These are phyloP conservation scores for Callimorpha dominula DNA, from an alignment of 2,888 invertebrate genomes.

Conservation along the genomic window DNA sequence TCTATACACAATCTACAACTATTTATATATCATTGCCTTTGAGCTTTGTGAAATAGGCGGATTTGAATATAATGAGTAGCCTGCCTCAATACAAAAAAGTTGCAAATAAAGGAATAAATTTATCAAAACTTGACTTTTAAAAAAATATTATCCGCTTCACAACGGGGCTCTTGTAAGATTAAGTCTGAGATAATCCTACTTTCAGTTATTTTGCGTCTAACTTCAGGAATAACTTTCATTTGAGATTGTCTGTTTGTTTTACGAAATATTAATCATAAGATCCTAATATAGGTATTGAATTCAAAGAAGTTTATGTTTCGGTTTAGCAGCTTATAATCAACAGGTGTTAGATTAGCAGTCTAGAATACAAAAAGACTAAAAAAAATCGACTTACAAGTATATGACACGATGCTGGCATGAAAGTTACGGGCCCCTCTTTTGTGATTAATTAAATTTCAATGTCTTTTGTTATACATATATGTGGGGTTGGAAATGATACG, in stretches of 20 bases:
- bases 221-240: slow-evolving; percentile 45
- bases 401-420: not conserved
- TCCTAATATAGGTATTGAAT: slow-evolving; percentile 1
- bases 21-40: too few relatives aligned
- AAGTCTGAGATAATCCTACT: slow-evolving; percentile 52
- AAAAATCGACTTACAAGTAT: not conserved
- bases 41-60: not conserved
- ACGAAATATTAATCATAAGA: slow-evolving; percentile 12
- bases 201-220: slow-evolving; percentile 44
- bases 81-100: slow-evolving; percentile 18
- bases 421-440: not conserved
- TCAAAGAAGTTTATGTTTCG: slow-evolving; percentile 10
- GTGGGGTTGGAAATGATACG: too few relatives aligned
- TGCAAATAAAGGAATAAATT: slow-evolving; percentile 34
- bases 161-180: slow-evolving; percentile 48
- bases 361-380: not conserved
- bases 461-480: too few relatives aligned
- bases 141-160: slow-evolving; percentile 41
- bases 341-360: not conserved
- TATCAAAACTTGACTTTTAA: slow-evolving; percentile 45
- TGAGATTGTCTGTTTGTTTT: slow-evolving; percentile 30
- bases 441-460: not conserved
- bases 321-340: not conserved
- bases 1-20: not conserved
- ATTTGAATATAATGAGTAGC: not conserved